A percentile compares a stretch with the other conserved stretches of the same genome.
phyloP scores from a whole-genome alignment of 1,140 invertebrate genomes.

The Panulirus ornatus region DNA sequence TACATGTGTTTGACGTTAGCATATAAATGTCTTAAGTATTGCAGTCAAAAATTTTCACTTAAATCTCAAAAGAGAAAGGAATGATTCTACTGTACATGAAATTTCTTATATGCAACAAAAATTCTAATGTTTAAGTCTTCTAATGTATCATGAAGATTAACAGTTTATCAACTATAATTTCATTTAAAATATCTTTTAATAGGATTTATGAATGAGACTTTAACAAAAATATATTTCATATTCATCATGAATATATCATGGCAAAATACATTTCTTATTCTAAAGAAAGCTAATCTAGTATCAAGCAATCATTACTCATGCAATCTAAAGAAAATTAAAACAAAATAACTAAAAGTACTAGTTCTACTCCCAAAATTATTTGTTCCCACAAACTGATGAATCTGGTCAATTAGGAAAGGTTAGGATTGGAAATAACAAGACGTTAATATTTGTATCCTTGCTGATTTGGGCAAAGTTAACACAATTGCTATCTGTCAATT shows the following conservation, averaged over 20 bases:
- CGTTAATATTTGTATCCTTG: background rate
- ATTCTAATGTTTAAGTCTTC: background rate
- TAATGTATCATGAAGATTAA: background rate
- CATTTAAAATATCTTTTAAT: too few relatives aligned
- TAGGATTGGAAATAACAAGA: slow-evolving; percentile 2
- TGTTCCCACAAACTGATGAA: slow-evolving; percentile 56
- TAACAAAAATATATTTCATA: background rate
- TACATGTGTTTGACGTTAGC: background rate
- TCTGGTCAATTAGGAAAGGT: background rate
- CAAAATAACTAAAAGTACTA: slow-evolving; percentile 37
- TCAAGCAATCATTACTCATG: slow-evolving; percentile 41
- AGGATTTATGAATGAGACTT: background rate
- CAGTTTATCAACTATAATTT: background rate
- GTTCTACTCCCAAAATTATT: slow-evolving; percentile 43
- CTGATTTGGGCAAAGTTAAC: background rate
- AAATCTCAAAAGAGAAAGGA: background rate
- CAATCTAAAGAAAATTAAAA: slow-evolving; percentile 43
- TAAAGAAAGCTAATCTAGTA: slow-evolving; percentile 8
- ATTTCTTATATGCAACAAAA: background rate
- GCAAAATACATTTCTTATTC: background rate
- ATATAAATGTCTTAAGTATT: slow-evolving; percentile 21
- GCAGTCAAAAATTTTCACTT: background rate
- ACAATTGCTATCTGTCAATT: background rate
- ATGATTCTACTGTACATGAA: background rate
- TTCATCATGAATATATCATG: slow-evolving; percentile 21